These are phyloP conservation scores for Samia ricini DNA, from an alignment of 1,140 invertebrate species.

Conservation along the genomic window DNA sequence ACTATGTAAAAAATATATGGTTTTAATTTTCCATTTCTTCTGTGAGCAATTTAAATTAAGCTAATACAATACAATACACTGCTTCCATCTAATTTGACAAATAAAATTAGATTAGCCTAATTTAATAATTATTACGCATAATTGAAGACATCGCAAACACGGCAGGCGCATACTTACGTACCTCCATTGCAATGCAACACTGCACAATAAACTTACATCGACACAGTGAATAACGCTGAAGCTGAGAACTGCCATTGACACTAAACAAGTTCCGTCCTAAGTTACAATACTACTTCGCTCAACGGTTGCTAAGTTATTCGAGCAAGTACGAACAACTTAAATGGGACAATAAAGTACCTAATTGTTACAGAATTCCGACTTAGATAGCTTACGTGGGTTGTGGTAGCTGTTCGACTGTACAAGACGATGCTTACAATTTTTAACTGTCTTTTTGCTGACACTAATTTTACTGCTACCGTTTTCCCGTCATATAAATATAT, in stretches of 20 bases:
- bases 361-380: slow-evolving; percentile 25
- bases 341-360: slow-evolving; percentile 38
- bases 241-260: slow-evolving; percentile 34
- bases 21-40: background rate
- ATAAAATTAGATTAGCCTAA: slow-evolving; percentile 5
- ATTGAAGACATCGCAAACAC: background rate
- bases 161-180: slow-evolving; percentile 18
- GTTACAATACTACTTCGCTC: slow-evolving; percentile 21
- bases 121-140: too few relatives aligned
- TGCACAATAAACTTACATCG: slow-evolving; percentile 22
- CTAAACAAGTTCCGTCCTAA: slow-evolving; percentile 36
- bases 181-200: slow-evolving; percentile 21
- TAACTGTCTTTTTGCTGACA: background rate
- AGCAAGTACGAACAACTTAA: slow-evolving; percentile 33
- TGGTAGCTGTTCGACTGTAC: too few relatives aligned
- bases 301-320: slow-evolving; percentile 30
- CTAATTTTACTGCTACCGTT: background rate
- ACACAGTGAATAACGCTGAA: slow-evolving; percentile 25
- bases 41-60: background rate
- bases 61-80: background rate
- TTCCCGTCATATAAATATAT: background rate
- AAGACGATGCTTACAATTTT: background rate
- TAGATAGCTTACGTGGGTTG: background rate
- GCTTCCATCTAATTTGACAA: background rate
- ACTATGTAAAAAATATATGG: too few relatives aligned